These are phyloP conservation scores for Mantis religiosa DNA, from an alignment of 2,888 invertebrate species.

Conservation along the genomic window DNA sequence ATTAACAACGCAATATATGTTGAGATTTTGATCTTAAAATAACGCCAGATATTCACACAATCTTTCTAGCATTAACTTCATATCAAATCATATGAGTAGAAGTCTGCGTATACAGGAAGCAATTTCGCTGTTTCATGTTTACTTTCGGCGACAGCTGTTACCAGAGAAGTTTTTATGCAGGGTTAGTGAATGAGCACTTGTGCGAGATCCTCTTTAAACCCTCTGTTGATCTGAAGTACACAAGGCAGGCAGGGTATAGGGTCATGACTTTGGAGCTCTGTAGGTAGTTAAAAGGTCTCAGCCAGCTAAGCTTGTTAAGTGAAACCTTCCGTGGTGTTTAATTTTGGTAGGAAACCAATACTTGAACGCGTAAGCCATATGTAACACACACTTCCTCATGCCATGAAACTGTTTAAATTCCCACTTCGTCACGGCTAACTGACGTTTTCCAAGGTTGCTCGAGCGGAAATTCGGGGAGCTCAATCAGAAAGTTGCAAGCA, in stretches of 20 bases:
- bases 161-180: too few relatives aligned
- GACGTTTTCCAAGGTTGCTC: background rate
- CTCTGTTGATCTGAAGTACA: background rate
- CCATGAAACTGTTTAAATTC: background rate
- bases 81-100: too few relatives aligned
- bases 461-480: background rate
- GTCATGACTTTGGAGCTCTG: background rate
- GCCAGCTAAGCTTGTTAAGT: background rate
- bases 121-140: too few relatives aligned
- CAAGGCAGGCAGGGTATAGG: background rate
- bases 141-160: too few relatives aligned
- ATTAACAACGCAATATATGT: too few relatives aligned
- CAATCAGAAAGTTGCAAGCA: background rate
- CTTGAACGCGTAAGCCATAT: background rate
- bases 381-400: background rate
- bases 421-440: background rate
- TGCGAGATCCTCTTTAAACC: background rate
- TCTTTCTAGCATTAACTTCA: too few relatives aligned
- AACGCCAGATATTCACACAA: too few relatives aligned
- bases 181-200: too few relatives aligned
- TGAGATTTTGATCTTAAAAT: too few relatives aligned
- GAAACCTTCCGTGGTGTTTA: background rate
- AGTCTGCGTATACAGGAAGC: too few relatives aligned
- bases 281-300: background rate
- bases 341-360: background rate